A percentile compares a stretch with the other conserved stretches of the same genome.
phyloP scores from a whole-genome alignment of 2,797 vertebrate genomes.

The Peromyscus nudipes region DNA sequence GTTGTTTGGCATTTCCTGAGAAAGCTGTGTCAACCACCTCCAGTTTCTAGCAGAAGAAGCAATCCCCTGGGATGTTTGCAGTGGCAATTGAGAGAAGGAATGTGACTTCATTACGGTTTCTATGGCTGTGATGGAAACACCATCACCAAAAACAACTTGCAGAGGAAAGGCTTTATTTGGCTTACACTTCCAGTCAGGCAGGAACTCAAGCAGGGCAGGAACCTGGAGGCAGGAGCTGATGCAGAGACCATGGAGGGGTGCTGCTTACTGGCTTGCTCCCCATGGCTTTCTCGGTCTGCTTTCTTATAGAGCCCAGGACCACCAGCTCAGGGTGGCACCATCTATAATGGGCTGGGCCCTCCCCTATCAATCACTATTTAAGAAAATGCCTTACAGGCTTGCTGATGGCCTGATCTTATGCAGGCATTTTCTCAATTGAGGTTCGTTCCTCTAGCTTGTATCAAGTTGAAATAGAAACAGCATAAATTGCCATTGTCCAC shows the following conservation, averaged over 20 bases:
- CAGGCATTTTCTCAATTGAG: not conserved
- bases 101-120: not conserved
- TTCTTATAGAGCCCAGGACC: not conserved
- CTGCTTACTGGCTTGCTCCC: not conserved
- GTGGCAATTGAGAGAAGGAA: not conserved
- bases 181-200: not conserved
- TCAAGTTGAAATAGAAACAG: not conserved
- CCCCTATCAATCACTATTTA: not conserved
- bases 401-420: not conserved
- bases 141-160: not conserved
- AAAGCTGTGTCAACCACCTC: not conserved
- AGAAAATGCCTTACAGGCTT: too few relatives aligned
- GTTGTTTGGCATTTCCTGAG: constrained; percentile 7
- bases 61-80: not conserved
- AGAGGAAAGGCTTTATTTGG: not conserved
- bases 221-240: not conserved
- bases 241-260: too few relatives aligned
- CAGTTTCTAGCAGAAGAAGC: not conserved
- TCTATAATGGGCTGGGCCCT: not conserved
- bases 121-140: not conserved
- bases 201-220: not conserved
- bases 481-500: not conserved
- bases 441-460: too few relatives aligned
- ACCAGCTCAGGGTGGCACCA: not conserved
- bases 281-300: not conserved